Base-by-base conservation (phyloP, 1,140 invertebrate species). In the Formica selysi region DNA sequence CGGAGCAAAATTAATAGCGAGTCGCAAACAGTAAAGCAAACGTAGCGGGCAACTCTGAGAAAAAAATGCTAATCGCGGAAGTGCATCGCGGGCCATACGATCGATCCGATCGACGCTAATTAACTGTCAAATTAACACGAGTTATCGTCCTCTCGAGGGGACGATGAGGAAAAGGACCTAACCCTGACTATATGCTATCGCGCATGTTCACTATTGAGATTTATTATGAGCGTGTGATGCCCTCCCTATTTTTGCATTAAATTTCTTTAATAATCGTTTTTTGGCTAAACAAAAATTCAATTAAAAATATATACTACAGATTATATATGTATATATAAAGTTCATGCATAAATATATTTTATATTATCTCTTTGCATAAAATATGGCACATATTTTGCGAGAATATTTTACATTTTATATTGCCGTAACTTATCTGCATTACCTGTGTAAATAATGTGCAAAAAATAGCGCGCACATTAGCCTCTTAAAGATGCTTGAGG, bases 71-170 rank as follows among this genome's bases (percentile, higher is more conserved):
- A 78, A 85, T 87, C 90, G 90, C 92, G 89, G 90, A 93, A 92
- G 89, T 91, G 81, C 86, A 88, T 79, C 78, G 79, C 74, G 74
- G 57, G 57, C 81, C 83, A 86, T 90, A 90, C 68, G 91, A 93
- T 92, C 92, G 91, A 92, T 93, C 86, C 87, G 91, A 92, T 86
- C 87, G 90, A 86, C 81, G 90, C 91, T 91, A 93, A 93, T 92
- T 93, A 93, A 90, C 91, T 92, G 92, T 93, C 92, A 92, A 93
- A 93, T 92, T 92, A 92, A 91, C 86, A 87, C 88, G 85, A 92
- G 91, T 93, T 92, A 92, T 92, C 86, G 89, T 91, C 87, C 88
- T 89, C 65, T 71, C 44, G 59, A 74, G 81, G 48, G 57, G 38
- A 3, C 36, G 36, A 10, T 22, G 59, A 67, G 22, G 13, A 64